Conservation (phyloP, 2,797 vertebrate genomes). For the Sebastes steindachneri region DNA sequence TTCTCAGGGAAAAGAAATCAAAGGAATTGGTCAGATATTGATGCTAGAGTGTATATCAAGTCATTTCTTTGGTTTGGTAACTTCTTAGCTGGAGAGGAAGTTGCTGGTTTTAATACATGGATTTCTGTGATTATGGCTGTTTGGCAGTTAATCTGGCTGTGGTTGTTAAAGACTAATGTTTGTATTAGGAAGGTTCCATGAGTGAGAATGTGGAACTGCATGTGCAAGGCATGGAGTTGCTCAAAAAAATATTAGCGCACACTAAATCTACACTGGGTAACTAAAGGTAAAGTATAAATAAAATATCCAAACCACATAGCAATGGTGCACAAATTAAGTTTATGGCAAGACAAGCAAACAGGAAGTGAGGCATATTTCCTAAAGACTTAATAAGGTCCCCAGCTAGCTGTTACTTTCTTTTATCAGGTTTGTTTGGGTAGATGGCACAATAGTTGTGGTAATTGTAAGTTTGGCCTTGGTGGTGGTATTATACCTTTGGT, state of each 20-base stretch:
- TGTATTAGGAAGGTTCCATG: background rate
- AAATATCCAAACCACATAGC: slow-evolving; percentile 14
- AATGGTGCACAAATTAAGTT: background rate
- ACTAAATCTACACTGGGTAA: slow-evolving; percentile 15
- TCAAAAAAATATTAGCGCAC: slow-evolving; percentile 9
- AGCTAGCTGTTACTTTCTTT: slow-evolving; percentile 28
- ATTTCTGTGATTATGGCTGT: background rate
- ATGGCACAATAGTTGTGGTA: background rate
- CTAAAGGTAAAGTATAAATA: slow-evolving; percentile 31
- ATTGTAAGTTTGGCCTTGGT: slow-evolving; percentile 13
- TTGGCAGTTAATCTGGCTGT: background rate
- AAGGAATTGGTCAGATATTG: background rate
- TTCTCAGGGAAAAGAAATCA: background rate
- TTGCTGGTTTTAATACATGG: background rate
- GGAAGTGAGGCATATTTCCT: slow-evolving; percentile 35
- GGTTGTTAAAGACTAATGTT: background rate
- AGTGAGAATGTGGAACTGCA: background rate
- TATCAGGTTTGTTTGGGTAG: background rate
- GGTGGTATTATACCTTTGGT: background rate
- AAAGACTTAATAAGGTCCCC: slow-evolving; percentile 35
- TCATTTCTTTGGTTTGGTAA: no score
- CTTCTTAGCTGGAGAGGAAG: background rate
- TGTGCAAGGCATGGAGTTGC: background rate
- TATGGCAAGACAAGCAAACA: slow-evolving; percentile 23
- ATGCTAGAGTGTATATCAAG: background rate